These are phyloP conservation scores for Coecobrya sp. DNA, from an alignment of 2,888 invertebrate species.

Conservation along the genomic window DNA sequence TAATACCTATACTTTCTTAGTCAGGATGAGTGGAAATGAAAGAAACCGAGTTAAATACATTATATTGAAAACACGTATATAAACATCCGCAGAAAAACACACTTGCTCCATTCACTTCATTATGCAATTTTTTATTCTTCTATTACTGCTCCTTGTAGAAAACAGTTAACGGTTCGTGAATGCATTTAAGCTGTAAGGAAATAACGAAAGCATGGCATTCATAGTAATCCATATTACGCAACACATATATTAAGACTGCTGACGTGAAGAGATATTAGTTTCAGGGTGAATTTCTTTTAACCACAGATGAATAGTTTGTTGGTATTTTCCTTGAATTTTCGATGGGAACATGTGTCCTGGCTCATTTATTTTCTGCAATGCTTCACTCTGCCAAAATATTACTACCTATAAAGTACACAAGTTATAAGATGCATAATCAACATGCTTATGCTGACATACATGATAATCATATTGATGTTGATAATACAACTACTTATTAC, in stretches of 20 bases:
- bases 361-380: slow-evolving; percentile 83
- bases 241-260: slow-evolving; percentile 55
- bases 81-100: background rate
- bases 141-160: background rate
- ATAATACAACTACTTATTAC: background rate
- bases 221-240: slow-evolving; percentile 2
- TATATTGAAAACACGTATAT: background rate
- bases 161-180: slow-evolving; percentile 48
- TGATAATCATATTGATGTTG: slow-evolving; percentile 11
- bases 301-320: slow-evolving; percentile 81
- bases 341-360: slow-evolving; percentile 82
- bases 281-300: slow-evolving; percentile 76
- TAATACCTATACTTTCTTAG: background rate
- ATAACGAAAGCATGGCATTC: background rate
- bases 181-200: slow-evolving; percentile 28
- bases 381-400: slow-evolving; percentile 79
- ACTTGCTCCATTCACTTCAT: slow-evolving; percentile 58
- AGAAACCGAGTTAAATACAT: background rate
- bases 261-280: slow-evolving; percentile 79
- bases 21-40: background rate
- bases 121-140: slow-evolving; percentile 54
- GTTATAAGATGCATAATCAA: background rate
- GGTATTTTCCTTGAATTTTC: slow-evolving; percentile 78
- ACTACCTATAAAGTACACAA: slow-evolving; percentile 23
- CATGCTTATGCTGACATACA: too few relatives aligned